Base-by-base conservation (phyloP, 2,797 vertebrate genomes). In the Cynopterus sphinx region DNA sequence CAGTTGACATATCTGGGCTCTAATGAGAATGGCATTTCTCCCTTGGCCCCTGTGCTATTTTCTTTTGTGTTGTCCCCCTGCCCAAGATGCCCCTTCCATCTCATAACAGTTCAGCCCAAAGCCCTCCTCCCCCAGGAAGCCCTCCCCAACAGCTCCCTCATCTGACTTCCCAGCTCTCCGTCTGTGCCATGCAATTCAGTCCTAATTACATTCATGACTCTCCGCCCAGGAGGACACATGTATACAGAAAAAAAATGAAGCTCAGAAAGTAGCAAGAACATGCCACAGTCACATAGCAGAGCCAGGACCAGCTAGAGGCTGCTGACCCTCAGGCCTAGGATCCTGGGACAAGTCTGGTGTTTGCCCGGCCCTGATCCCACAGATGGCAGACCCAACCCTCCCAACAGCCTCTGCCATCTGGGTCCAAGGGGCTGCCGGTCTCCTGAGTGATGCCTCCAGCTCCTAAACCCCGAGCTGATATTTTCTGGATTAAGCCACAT, bases 391-490 rank as follows among this genome's bases (percentile, higher is more conserved):
- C 41, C 49, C 59, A 3, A 15, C 22, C 33, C 16, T 77, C 53
- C 53, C 10, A 1, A 2, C 3, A 21, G 33, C 53, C 57, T 28
- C 53, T 49, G 65, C n/a, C 11, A 24, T 5, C 59, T 4, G 13
- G 39, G 53, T 57, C 57, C 6, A 0, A 57, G 59, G 43, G 51
- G 71, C 46, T 26, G 41, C 53, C 16, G 0, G 67, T 97, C 95
- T 97, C 97, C 97, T 1, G 46, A 96, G 96, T 3, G 0, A 98
- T 46, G 75, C 28, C 26, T 86, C 43, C 53, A 15, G 78, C 57
- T 94, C 57, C 65, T 90, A 90, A 96, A 95, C 93, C 92, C 91
- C n/a, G 22, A 71, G 57, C 22, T 73, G 95, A 95, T 96, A 82
- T 86, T 59, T 84, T 84, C 70, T 91, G 63, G 90, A 92, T 87